These are phyloP conservation scores for Andrena camellia DNA, from an alignment of 2,888 invertebrate species.

Conservation along the genomic window DNA sequence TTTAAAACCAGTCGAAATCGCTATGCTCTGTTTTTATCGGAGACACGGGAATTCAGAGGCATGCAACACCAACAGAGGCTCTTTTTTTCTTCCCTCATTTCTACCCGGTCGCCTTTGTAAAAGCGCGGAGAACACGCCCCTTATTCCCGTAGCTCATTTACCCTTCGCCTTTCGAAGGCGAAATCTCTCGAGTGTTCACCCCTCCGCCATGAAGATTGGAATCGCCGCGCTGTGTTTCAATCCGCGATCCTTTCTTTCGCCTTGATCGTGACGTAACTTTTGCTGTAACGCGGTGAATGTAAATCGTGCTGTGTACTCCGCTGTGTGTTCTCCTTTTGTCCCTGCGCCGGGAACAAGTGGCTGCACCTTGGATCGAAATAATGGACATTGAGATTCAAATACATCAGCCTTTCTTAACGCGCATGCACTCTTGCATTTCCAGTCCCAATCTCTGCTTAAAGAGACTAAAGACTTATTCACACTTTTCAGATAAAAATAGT, in stretches of 20 bases:
- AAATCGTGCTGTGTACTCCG: background rate
- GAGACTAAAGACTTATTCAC: too few relatives aligned
- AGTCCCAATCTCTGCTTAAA: too few relatives aligned
- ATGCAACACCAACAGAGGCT: background rate
- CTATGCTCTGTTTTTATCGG: background rate
- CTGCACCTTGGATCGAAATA: too few relatives aligned
- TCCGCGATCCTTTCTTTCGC: background rate
- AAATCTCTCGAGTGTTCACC: slow-evolving; percentile 2
- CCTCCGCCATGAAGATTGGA: slow-evolving; percentile 2
- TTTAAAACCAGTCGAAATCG: slow-evolving; percentile 20
- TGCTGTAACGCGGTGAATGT: background rate
- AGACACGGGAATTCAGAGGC: background rate
- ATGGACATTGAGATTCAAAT: too few relatives aligned
- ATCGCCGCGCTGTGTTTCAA: background rate
- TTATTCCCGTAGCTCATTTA: slow-evolving; percentile 33
- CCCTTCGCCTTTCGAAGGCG: slow-evolving; percentile 1
- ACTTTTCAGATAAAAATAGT: too few relatives aligned
- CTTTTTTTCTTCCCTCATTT: background rate
- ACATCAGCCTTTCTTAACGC: too few relatives aligned
- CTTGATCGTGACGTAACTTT: too few relatives aligned
- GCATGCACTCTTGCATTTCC: too few relatives aligned
- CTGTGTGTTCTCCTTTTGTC: background rate
- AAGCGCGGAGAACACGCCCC: slow-evolving; percentile 8
- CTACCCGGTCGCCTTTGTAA: background rate
- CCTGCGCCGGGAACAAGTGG: too few relatives aligned